Conservation (phyloP, 2,797 vertebrate genomes). For the Pagetopsis macropterus region DNA sequence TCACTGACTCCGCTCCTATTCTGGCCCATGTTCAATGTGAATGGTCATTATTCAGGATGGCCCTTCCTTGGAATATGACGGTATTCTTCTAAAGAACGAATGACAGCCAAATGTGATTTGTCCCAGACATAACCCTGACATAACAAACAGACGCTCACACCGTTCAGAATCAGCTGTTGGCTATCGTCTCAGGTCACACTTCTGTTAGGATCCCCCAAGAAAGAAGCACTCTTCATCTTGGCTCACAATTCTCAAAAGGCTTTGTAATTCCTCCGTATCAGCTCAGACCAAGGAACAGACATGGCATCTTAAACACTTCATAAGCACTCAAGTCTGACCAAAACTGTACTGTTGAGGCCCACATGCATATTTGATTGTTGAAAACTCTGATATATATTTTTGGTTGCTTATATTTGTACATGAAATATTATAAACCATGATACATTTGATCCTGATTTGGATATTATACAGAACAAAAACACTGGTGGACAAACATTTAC, state of each 20-base stretch:
- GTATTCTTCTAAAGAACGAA: not conserved
- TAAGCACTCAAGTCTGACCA: no score
- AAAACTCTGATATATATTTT: no score
- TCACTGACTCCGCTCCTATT: not conserved
- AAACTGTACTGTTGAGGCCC: no score
- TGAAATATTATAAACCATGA: not conserved
- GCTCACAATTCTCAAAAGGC: constrained; percentile 18
- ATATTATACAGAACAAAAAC: not conserved
- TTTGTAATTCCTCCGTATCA: not conserved
- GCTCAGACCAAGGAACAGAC: not conserved
- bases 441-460: not conserved
- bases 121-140: constrained; percentile 33
- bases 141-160: not conserved
- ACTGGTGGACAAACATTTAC: constrained; percentile 8
- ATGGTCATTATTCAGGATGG: not conserved
- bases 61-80: not conserved
- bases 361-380: no score
- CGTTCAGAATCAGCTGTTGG: constrained; percentile 67
- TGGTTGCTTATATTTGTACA: no score
- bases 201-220: constrained; percentile 31
- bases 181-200: constrained; percentile 48
- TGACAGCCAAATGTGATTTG: constrained; percentile 24
- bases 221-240: constrained; percentile 33
- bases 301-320: not conserved
- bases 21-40: not conserved